Evolutionary conservation across 2,113 vertebrate species (phyloP).

Genomic region (Capreolus pygargus): DNA sequence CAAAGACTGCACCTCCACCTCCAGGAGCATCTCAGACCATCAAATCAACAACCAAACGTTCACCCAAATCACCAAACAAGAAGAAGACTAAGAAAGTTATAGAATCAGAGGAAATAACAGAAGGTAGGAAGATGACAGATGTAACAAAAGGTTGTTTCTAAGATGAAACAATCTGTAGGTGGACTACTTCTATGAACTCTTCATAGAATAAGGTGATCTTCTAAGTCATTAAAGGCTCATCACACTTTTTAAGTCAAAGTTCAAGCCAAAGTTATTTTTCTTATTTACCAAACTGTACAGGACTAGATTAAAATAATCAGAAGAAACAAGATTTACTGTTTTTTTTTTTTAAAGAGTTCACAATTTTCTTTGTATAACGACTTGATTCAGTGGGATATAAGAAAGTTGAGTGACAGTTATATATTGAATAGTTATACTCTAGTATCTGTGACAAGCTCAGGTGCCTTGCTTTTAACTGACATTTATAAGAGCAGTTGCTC

Average conservation of each 20-base stretch:
- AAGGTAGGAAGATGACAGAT: slow-evolving; percentile 78
- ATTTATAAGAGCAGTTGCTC: not conserved
- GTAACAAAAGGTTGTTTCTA: slow-evolving; percentile 65
- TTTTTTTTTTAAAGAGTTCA: not conserved
- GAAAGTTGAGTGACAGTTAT: not conserved
- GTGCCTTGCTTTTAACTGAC: not conserved
- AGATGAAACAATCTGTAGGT: slow-evolving; percentile 60
- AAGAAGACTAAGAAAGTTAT: slow-evolving; percentile 74
- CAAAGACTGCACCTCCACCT: slow-evolving; percentile 51
- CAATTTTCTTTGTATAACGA: not conserved
- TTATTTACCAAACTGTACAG: not conserved
- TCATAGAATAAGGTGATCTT: slow-evolving; percentile 58
- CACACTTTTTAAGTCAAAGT: slow-evolving; percentile 39
- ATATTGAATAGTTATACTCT: not conserved
- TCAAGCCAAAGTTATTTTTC: not conserved
- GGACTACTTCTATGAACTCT: slow-evolving; percentile 1
- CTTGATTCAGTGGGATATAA: not conserved
- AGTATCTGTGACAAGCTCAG: not conserved
- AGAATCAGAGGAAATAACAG: slow-evolving; percentile 77
- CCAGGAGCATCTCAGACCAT: slow-evolving; percentile 53
- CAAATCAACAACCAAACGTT: slow-evolving; percentile 79
- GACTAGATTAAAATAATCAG: not conserved
- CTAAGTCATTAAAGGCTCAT: slow-evolving; percentile 58
- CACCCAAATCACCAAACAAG: slow-evolving; percentile 76
- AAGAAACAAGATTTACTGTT: not conserved